Base-by-base conservation (phyloP, 2,888 invertebrate genomes). In the Lottia scabra region DNA sequence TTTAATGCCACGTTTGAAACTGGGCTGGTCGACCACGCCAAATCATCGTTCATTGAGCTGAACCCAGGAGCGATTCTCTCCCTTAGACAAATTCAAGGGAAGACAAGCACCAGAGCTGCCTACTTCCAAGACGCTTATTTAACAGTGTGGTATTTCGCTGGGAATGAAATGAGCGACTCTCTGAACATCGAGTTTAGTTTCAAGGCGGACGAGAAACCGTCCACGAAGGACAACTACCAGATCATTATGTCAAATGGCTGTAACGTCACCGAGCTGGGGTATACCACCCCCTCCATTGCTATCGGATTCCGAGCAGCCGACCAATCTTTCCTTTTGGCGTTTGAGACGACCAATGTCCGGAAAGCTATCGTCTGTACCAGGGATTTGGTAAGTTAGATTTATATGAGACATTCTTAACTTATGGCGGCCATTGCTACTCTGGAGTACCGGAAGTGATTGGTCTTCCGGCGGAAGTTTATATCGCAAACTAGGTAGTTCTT, bases 221-320 rank as follows among this genome's bases (percentile, higher is more conserved):
- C 30, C 38, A 73, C 73, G 13, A 66, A 76, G 5, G 75, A 75
- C 71, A 74, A 74, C 62, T 80, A 78, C 67, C 79, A 79, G 71
- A 80, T 78, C n/a, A 71, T 80, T 38, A 26, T 80, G 43, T 79
- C 80, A 70, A 80, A 80, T 68, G 80, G 80, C 15, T 80, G 80
- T 69, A 80, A 80, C 69, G 75, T 79, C 12, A 75, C 79, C 19
- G 72, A 68, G 13, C 56, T 78, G 16, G 80, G 79, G 1, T 79
- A 78, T 67, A 78, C 75, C n/a, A 72, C 78, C 16, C 80, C 80
- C 1, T 77, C 80, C 0, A 69, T 80, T 44, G 79, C 79, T 63
- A 73, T 80, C 64, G 78, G 79, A 26, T 80, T 78, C 67, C 70
- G 79, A 12, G 73, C 80, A 0, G 68, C 68, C 2, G 80, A 80